Evolutionary conservation across 2,113 vertebrate species (phyloP), one percentile per base, ranked within the genome.

Genomic region (Serranochromis macrocephalus): DNA sequence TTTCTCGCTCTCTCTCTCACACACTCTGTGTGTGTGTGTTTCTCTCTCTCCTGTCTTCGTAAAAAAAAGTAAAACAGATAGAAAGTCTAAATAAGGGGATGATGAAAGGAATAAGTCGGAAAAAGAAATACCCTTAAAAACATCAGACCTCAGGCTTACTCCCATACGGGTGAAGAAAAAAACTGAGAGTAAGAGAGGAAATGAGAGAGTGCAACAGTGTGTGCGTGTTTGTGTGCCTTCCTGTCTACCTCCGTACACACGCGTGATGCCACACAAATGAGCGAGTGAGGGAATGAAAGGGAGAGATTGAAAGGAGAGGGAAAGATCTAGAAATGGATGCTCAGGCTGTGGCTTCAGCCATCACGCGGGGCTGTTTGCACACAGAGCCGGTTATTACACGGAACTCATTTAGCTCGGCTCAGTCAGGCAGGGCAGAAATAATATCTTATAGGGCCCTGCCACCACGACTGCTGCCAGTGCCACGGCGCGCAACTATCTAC

Each of bases 351-450:
- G 85, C 94, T 90, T 79, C 84, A 82, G 85, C 83, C 82, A 80
- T 93, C 90, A 88, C 82, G 73, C 63, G 42, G 91, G 91, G 90
- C 92, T 90, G 93, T 95, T 95, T 95, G 91, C 94, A 90, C 91
- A 94, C 92, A 93, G 88, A 92, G 92, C 84, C 90, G 85, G 92
- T 96, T 94, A 95, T 94, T 95, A 95, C 92, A 92, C 83, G 90
- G 93, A 96, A 93, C 92, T 96, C 93, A 93, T 96, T 95, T 95
- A 94, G 93, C 89, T 94, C 86, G 89, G 92, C 94, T 96, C 95
- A 96, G 92, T 91, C 92, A 96, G 92, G 96, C 96, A 96, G 90
- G 94, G 93, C 94, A 92, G 90, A 91, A 95, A 94, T 95, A 96
- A 94, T 94, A 93, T 91, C 88, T 90, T 85, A 94, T 86, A 91